These are phyloP conservation scores for Siderastrea siderea DNA, from an alignment of 92 coral and sea anemone genomes.

Conservation along the genomic window DNA sequence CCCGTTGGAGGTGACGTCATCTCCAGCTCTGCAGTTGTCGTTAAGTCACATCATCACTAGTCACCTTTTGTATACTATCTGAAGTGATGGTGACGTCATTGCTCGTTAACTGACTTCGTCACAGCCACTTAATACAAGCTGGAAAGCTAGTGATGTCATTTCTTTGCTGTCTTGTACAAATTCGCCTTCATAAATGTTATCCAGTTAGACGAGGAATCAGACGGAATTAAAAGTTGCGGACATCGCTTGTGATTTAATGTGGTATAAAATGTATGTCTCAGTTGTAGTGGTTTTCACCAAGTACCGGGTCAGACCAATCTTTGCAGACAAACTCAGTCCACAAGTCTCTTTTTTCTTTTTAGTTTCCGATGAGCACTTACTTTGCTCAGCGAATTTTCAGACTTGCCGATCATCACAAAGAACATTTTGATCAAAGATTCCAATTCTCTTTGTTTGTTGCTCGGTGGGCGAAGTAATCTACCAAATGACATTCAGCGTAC, in stretches of 20 bases:
- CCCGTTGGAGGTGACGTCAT: background rate
- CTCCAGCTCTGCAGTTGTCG: too few species aligned
- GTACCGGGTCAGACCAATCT: too few species aligned
- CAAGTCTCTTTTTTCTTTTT: background rate
- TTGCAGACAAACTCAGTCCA: too few species aligned
- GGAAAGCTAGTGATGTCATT: background rate
- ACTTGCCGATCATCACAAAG: background rate
- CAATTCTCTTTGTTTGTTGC: background rate
- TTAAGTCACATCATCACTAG: background rate
- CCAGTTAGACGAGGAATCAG: background rate
- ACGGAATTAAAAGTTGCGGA: conserved; percentile 22
- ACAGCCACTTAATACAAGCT: background rate
- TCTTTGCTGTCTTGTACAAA: background rate
- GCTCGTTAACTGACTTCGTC: background rate
- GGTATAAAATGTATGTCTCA: background rate
- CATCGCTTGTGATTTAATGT: background rate
- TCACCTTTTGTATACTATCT: background rate
- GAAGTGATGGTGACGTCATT: background rate
- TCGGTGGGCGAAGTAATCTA: background rate
- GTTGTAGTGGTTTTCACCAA: background rate
- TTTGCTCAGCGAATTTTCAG: background rate
- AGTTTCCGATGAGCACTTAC: background rate
- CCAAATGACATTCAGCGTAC: background rate
- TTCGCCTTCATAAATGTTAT: background rate
- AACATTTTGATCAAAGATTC: background rate